Evolutionary conservation across 2,113 vertebrate genomes (phyloP).

Genomic region (Hucho hucho): DNA sequence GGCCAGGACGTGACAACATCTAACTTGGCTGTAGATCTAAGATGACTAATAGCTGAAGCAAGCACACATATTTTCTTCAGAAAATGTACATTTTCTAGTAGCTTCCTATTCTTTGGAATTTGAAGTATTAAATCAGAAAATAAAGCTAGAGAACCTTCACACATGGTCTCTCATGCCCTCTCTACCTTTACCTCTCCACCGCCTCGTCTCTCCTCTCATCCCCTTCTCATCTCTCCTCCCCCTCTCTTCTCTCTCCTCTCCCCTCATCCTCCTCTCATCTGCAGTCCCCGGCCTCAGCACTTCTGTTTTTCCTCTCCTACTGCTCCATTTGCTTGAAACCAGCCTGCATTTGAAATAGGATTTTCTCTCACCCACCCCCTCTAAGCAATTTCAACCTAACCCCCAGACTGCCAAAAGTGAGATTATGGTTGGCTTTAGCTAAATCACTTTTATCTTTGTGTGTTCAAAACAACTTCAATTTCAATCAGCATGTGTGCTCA

Average conservation of each 20-base stretch:
- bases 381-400: slow-evolving; percentile 17
- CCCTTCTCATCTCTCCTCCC: not conserved
- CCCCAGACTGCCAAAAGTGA: slow-evolving; percentile 29
- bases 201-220: no score
- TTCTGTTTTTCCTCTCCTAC: not conserved
- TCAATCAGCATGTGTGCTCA: slow-evolving; percentile 46
- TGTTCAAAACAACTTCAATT: slow-evolving; percentile 42
- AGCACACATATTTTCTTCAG: no score
- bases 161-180: not conserved
- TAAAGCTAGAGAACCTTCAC: not conserved
- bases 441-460: slow-evolving; percentile 52
- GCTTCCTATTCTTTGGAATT: no score
- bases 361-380: slow-evolving; percentile 16
- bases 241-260: not conserved
- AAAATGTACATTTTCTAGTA: no score
- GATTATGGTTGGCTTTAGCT: slow-evolving; percentile 45
- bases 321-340: slow-evolving; percentile 9
- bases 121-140: not conserved
- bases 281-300: not conserved
- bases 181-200: not conserved
- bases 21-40: no score
- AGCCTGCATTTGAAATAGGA: not conserved
- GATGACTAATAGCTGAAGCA: no score
- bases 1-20: no score
- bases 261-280: not conserved